Base-by-base conservation (phyloP, 35 echinoderm and acorn worm genomes). In the Nesometra sesokonis region DNA sequence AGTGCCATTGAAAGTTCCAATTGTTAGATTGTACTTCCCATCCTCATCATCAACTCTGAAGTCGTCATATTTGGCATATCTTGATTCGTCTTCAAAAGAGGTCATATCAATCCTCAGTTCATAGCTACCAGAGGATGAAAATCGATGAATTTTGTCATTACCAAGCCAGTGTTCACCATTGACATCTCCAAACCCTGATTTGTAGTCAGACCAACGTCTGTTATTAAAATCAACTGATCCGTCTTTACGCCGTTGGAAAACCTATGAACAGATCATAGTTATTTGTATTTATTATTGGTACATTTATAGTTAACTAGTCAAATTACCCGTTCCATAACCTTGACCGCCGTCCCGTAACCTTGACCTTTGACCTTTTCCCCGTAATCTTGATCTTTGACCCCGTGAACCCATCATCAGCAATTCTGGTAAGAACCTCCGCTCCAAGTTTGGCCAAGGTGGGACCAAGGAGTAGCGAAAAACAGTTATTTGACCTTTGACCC, bases 1-100 rank as follows among this genome's bases (percentile, higher is more conserved):
- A 84, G 86, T 47, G 35, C 93, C 93, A 15, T 34, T 90, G 40
- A 87, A 96, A 36, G 57, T 82, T 0, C 93, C 93, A 32, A 96
- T 17, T 19, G 31, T 77, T 32, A 96, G 17, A 32, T 35, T 77
- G 80, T 92, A 96, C 8, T 96, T 91, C 0, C 31, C n/a, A 0
- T 57, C 32, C 57, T 96, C 93, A 30, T 80, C 47, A 35, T 57
- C 78, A 35, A 96, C 19, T 11, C 86, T 80, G 78, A 96, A 96
- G 21, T 76, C 77, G 19, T 40, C 82, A 76, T 96, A 96, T 0
- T 34, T 21, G 11, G 93, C 90, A 31, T 78, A 90, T 27, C 31
- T 31, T 13, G 35, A 80, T 29, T 52, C 82, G 0, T 79, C 77
- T 29, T 91, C 86, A 35, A 89, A 95, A 43, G 86, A 86, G 33